These are phyloP conservation scores for Mustela nigripes DNA, from an alignment of 2,113 vertebrate genomes.

Conservation along the genomic window DNA sequence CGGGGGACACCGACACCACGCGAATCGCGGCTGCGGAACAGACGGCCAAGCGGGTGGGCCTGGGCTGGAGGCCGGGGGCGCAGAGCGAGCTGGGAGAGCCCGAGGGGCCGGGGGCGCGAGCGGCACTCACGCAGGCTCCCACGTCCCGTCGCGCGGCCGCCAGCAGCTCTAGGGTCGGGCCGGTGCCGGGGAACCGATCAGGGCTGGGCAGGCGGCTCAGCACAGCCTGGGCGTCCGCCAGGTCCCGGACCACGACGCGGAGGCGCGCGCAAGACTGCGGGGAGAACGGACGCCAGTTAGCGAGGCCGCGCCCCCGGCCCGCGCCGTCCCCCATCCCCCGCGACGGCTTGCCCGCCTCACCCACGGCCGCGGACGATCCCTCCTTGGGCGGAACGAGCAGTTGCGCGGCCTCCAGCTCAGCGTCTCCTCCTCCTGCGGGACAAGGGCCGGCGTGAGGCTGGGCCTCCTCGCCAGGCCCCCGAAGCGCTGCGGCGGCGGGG, in stretches of 20 bases:
- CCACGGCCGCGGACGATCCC: background rate
- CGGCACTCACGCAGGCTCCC: background rate
- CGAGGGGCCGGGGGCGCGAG: background rate
- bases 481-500: background rate
- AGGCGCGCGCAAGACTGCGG: background rate
- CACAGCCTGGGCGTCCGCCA: background rate
- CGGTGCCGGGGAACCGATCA: background rate
- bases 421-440: conserved; percentile 20
- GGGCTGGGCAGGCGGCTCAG: background rate
- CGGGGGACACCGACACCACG: rapidly evolving
- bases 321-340: rapidly evolving
- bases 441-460: background rate
- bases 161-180: background rate
- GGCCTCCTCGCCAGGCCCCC: background rate
- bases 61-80: background rate
- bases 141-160: background rate
- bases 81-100: background rate
- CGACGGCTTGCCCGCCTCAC: background rate
- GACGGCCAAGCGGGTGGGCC: background rate
- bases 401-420: background rate
- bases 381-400: background rate
- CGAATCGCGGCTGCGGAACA: background rate
- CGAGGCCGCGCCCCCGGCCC: rapidly evolving
- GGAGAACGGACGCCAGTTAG: background rate
- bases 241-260: background rate